These are phyloP conservation scores for Zosterops pallidus DNA, from an alignment of 2,113 vertebrate species.

Conservation along the genomic window DNA sequence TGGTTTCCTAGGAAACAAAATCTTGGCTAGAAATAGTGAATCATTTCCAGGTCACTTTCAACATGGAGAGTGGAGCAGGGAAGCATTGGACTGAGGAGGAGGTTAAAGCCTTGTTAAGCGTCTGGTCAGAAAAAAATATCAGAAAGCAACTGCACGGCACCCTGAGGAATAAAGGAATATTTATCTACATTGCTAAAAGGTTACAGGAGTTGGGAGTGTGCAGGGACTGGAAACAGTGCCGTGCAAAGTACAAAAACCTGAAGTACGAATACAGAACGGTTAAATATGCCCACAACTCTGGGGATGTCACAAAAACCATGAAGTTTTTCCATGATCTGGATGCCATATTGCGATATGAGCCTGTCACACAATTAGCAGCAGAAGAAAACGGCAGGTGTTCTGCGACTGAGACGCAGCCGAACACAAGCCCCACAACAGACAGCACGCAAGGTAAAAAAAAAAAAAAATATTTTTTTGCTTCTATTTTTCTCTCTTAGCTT, in stretches of 20 bases:
- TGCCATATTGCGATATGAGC: slow-evolving; percentile 71
- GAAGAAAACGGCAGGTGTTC: slow-evolving; percentile 68
- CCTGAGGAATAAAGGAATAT: slow-evolving; percentile 86
- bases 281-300: slow-evolving; percentile 72
- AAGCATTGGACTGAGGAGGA: slow-evolving; percentile 84
- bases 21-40: slow-evolving; percentile 86
- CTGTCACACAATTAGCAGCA: slow-evolving; percentile 64
- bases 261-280: slow-evolving; percentile 85
- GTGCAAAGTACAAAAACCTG: slow-evolving; percentile 87
- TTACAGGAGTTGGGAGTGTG: slow-evolving; percentile 84
- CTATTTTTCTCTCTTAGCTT: slow-evolving; percentile 40
- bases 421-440: slow-evolving; percentile 53
- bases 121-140: slow-evolving; percentile 87
- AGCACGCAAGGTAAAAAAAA: slow-evolving; percentile 66
- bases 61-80: slow-evolving; percentile 85
- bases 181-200: slow-evolving; percentile 87
- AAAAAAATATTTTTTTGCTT: slow-evolving; percentile 22
- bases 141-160: slow-evolving; percentile 77
- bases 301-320: slow-evolving; percentile 74
- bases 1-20: slow-evolving; percentile 95
- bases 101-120: slow-evolving; percentile 84
- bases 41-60: slow-evolving; percentile 93
- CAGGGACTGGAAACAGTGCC: slow-evolving; percentile 89
- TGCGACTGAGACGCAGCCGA: slow-evolving; percentile 48
- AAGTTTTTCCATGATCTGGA: slow-evolving; percentile 80